phyloP scores from a whole-genome alignment of 2,113 vertebrate genomes.

The Ibidorhyncha struthersii region DNA sequence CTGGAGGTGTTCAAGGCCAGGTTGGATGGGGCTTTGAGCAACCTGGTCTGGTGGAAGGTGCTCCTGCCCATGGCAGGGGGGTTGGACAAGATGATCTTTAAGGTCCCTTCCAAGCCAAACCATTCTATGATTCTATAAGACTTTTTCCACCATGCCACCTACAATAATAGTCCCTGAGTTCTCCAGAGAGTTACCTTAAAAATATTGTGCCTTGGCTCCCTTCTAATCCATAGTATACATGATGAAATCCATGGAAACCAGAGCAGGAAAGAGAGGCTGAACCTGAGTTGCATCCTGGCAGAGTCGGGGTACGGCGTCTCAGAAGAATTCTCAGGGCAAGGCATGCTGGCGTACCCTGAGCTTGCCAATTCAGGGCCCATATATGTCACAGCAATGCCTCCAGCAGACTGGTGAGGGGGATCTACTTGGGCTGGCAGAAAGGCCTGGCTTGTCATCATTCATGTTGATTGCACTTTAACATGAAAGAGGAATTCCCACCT shows the following conservation, averaged over 20 bases:
- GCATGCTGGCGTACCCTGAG: too few species aligned
- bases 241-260: background rate
- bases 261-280: background rate
- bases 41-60: too few species aligned
- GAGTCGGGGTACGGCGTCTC: background rate
- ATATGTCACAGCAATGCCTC: background rate
- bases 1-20: too few species aligned
- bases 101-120: too few species aligned
- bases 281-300: background rate
- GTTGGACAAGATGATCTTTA: too few species aligned
- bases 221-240: fast-evolving
- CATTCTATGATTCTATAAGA: too few species aligned
- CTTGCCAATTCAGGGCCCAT: fast-evolving
- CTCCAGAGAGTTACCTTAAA: background rate
- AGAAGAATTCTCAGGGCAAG: background rate
- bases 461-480: background rate
- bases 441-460: background rate
- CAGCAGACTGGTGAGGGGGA: background rate
- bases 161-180: background rate
- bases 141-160: too few species aligned
- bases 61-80: too few species aligned
- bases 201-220: background rate
- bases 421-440: background rate
- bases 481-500: background rate
- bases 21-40: too few species aligned